Conservation (phyloP, 2,797 vertebrate species). For the Sebastolobus altivelis region DNA sequence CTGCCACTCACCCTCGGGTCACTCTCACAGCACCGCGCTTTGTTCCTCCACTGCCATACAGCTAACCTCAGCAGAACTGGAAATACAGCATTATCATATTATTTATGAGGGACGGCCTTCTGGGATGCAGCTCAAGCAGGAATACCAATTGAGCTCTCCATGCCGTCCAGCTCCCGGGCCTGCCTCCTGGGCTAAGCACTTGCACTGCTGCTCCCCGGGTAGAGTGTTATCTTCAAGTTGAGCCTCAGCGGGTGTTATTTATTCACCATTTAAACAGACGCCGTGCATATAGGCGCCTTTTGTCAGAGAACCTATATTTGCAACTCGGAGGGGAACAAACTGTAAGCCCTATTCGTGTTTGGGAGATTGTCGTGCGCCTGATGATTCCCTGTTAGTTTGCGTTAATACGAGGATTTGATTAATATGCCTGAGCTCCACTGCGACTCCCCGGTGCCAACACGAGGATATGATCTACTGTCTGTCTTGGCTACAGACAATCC, state of each 20-base stretch:
- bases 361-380: constrained; percentile 35
- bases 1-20: constrained; percentile 71
- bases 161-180: constrained; percentile 57
- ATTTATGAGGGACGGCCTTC: constrained; percentile 82
- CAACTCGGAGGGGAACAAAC: constrained; percentile 48
- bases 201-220: constrained; percentile 51
- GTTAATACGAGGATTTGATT: constrained; percentile 65
- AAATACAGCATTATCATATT: constrained; percentile 81
- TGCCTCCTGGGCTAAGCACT: constrained; percentile 59
- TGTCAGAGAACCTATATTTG: constrained; percentile 43
- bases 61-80: constrained; percentile 79
- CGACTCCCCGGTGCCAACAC: constrained; percentile 53
- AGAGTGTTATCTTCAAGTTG: constrained; percentile 66
- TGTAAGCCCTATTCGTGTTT: constrained; percentile 41
- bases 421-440: constrained; percentile 55
- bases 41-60: constrained; percentile 69
- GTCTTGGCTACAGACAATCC: constrained; percentile 69
- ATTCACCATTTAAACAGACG: constrained; percentile 60
- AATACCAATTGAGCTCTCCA: constrained; percentile 78
- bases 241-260: constrained; percentile 62
- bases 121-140: constrained; percentile 78
- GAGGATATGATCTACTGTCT: constrained; percentile 69
- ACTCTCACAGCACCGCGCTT: constrained; percentile 67
- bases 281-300: constrained; percentile 35
- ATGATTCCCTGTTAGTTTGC: constrained; percentile 56